Conservation (phyloP, 2,888 invertebrate genomes). For the Cacoxenus indagator region DNA sequence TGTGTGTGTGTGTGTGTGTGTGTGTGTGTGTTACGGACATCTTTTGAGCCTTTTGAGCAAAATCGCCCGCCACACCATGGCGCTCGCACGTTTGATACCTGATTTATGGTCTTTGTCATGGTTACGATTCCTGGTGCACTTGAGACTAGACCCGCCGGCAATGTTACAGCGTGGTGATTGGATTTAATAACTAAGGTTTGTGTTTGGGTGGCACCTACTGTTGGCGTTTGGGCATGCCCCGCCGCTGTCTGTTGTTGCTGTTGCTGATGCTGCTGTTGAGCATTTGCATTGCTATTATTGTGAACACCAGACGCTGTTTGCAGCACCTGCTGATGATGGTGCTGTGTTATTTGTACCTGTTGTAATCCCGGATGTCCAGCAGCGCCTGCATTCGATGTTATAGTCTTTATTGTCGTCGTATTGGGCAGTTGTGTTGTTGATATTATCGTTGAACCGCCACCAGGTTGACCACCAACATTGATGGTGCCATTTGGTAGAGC, state of each 20-base stretch:
- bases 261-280: slow-evolving; percentile 40
- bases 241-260: slow-evolving; percentile 51
- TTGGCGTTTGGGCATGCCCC: slow-evolving; percentile 43
- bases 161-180: slow-evolving; percentile 72
- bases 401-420: slow-evolving; percentile 70
- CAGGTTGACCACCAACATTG: slow-evolving; percentile 71
- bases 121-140: slow-evolving; percentile 77
- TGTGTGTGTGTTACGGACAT: neutral
- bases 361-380: slow-evolving; percentile 61
- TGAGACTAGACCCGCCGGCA: slow-evolving; percentile 72
- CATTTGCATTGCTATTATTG: slow-evolving; percentile 48
- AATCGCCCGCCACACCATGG: slow-evolving; percentile 23
- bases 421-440: slow-evolving; percentile 72
- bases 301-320: slow-evolving; percentile 58
- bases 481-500: slow-evolving; percentile 80
- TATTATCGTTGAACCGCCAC: slow-evolving; percentile 66
- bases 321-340: slow-evolving; percentile 43
- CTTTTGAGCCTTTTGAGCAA: neutral
- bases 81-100: slow-evolving; percentile 59
- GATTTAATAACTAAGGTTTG: slow-evolving; percentile 72
- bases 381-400: slow-evolving; percentile 58
- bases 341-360: slow-evolving; percentile 45
- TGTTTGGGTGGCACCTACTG: slow-evolving; percentile 70
- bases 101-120: slow-evolving; percentile 74
- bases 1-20: neutral